Percentiles rank a stretch among this genome's conserved stretches.
phyloP scores from a whole-genome alignment of 2,888 invertebrate species.

The Thymelicus acteon region DNA sequence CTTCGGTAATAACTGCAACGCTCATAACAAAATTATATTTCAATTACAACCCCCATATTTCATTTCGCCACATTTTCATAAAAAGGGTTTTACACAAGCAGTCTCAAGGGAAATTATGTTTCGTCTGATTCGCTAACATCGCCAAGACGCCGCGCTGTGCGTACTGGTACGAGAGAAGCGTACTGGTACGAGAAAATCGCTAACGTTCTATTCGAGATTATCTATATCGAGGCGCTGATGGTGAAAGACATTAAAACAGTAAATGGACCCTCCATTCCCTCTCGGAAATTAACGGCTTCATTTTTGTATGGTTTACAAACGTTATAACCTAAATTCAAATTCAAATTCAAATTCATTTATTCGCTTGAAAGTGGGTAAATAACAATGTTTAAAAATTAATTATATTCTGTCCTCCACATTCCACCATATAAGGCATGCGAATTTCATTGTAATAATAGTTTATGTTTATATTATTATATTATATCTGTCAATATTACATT shows the following conservation, averaged over 20 bases:
- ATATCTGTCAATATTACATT: too few relatives aligned
- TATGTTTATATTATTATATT: too few relatives aligned
- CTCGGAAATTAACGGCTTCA: background rate
- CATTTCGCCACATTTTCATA: conserved; percentile 1
- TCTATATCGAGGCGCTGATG: background rate
- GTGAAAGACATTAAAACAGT: background rate
- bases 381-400: too few relatives aligned
- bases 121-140: background rate
- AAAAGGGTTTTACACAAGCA: conserved; percentile 9
- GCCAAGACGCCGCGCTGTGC: background rate
- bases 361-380: too few relatives aligned
- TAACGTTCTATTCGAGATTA: background rate
- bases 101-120: conserved; percentile 8
- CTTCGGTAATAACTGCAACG: background rate
- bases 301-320: background rate
- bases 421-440: too few relatives aligned
- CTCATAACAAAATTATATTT: conserved; percentile 12
- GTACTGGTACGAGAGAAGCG: too few relatives aligned
- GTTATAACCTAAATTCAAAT: too few relatives aligned
- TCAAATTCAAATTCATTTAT: too few relatives aligned
- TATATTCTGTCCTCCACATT: too few relatives aligned
- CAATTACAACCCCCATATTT: conserved; percentile 7
- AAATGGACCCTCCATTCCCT: too few relatives aligned
- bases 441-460: too few relatives aligned
- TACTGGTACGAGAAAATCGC: background rate